Conservation (phyloP, 2,113 vertebrate species). For the Castor canadensis region DNA sequence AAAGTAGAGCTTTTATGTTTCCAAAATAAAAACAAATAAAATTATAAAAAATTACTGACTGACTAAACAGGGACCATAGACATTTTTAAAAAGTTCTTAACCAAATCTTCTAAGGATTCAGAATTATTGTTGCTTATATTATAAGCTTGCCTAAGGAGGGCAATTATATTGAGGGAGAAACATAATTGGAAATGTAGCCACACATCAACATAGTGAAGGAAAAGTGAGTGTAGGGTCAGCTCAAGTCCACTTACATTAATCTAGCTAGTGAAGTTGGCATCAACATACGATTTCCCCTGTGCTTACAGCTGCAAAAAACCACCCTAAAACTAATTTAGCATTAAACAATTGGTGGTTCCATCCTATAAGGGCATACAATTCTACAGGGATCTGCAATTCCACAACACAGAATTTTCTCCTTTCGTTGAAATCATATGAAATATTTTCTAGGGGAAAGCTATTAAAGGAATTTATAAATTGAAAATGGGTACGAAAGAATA, state of each 20-base stretch:
- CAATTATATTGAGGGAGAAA: background rate
- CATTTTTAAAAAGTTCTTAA: conserved; percentile 37
- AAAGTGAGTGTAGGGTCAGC: background rate
- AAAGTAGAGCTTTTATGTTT: conserved; percentile 27
- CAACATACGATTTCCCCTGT: background rate
- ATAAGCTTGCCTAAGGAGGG: background rate
- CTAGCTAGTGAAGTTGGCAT: background rate
- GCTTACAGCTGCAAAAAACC: background rate
- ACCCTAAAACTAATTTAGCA: background rate
- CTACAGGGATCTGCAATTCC: background rate
- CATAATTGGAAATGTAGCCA: background rate
- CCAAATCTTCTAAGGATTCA: background rate
- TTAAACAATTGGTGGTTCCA: background rate
- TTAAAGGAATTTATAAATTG: background rate
- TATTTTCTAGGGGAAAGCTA: background rate
- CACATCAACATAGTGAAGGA: background rate
- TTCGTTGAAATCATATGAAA: conserved; percentile 40
- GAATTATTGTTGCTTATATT: conserved; percentile 42
- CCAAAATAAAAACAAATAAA: conserved; percentile 52
- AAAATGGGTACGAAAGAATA: conserved; percentile 24
- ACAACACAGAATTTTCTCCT: conserved; percentile 7
- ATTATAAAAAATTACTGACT: conserved; percentile 6
- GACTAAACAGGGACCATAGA: conserved; percentile 6
- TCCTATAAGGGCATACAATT: background rate
- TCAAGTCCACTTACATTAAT: conserved; percentile 3